Base-by-base conservation (phyloP, 2,888 invertebrate species). In the Minunthozetes semirufus region DNA sequence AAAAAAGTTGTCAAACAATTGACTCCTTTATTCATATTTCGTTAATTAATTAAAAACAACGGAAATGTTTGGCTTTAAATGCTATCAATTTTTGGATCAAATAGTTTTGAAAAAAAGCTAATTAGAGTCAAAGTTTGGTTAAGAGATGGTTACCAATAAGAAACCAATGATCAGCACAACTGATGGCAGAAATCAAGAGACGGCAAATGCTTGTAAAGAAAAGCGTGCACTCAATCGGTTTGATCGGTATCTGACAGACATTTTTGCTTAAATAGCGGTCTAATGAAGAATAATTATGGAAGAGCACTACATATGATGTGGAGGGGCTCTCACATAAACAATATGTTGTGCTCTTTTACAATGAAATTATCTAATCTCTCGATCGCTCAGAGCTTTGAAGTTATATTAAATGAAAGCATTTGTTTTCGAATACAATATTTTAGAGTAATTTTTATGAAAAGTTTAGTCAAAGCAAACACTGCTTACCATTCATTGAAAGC, bases 201-300 rank as follows among this genome's bases (percentile, higher is more conserved):
- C 19, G 27, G 29, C 15, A 27, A 61, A 25, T 17, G 29, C 13
- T 25, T 15, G 22, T 5, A 22, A 63, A 63, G 63, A 8, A 63
- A 63, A 63, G 63, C 63, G 63, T 63, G 63, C 63, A 38, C 29
- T 63, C 27, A 63, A 63, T 63, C 9, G 9, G 33, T 63, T 33
- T 63, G 63, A 63, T 63, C n/a, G 11, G 33, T 63, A 63, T 63
- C 63, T 63, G 15, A 22, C 11, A 63, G 29, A 63, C 63, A 29
- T 33, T 63, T 63, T 63, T 29, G 29, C 27, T 29, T 33, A 33
- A 29, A 63, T 63, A 63, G 27, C 63, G 13, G 33, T 63, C 63
- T 63, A 63, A 63, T 63, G 63, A 63, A 63, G 63, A 63, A 27
- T 63, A 63, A 63, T 63, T 63, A 63, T 29, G 63, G 27, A 63